Conservation (phyloP, 2,888 invertebrate species). For the Andricus curvator region DNA sequence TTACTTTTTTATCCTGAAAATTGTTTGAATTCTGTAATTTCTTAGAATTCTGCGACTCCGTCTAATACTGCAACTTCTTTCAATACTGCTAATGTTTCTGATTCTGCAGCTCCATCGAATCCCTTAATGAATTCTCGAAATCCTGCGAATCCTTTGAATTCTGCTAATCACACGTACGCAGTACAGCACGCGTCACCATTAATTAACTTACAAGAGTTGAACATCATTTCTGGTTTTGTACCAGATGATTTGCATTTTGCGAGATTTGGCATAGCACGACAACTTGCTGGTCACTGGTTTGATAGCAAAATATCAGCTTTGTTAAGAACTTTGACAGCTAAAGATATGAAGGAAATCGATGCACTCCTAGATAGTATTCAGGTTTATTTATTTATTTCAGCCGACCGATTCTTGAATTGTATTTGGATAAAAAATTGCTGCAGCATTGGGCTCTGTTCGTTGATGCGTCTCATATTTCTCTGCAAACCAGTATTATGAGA, state of each 20-base stretch:
- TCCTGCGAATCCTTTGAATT: too few species aligned
- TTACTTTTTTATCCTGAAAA: conserved; percentile 12
- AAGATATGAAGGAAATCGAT: neutral
- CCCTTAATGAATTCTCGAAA: too few species aligned
- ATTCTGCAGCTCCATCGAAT: too few species aligned
- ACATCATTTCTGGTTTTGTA: conserved; percentile 37
- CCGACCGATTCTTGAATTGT: neutral
- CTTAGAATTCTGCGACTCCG: too few species aligned
- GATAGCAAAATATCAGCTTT: neutral
- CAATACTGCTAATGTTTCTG: neutral
- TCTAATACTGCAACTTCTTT: neutral
- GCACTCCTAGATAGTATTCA: neutral
- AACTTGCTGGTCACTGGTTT: conserved; percentile 43
- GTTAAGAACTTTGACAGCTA: neutral
- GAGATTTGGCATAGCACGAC: conserved; percentile 36
- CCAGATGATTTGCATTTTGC: conserved; percentile 32
- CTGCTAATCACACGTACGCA: too few species aligned
- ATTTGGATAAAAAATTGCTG: neutral
- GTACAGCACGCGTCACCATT: too few species aligned
- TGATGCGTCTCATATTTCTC: neutral
- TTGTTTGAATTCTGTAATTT: neutral
- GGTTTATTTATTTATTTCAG: neutral
- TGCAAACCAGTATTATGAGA: neutral
- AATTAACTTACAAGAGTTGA: too few species aligned
- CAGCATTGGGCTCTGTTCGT: neutral